Base-by-base conservation (phyloP, 2,888 invertebrate species). In the Bedellia somnulentella region DNA sequence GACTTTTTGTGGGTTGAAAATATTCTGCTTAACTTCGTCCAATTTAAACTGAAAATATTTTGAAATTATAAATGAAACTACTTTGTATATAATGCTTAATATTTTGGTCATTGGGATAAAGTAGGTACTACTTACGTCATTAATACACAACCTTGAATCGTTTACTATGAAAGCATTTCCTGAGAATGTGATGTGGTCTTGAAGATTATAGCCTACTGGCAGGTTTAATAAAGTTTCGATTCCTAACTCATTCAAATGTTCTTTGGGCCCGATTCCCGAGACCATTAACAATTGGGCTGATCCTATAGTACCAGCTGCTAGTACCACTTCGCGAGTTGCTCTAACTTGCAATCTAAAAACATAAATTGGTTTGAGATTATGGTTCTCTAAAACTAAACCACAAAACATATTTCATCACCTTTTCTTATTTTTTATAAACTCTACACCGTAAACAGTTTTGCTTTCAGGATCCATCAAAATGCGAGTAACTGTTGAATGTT, bases 271-370 rank as follows among this genome's bases (percentile, higher is more conserved):
- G 15, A 93, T 68, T 8, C 93, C 93, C 0, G 92, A 92, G 9
- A 93, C 55, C 89, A 93, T 87, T 26, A 94, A 57, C 3, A 94
- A 56, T 50, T 93, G 93, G 0, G 94, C 91, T 2, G 90, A 88
- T 40, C 89, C 90, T 15, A 94, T 83, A 0, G 87, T 68, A 3
- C 94, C 93, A 1, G 90, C 90, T 5, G 87, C 82, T 15, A 93
- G 57, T 30, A 93, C 80, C 1, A 93, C 80, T 60, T 90, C 93
- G 39, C 85, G 88, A 9, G 70, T 78, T 2, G 87, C 89, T 3
- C 57, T 49, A 3, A 70, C 62, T 35, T 47, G 50, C 23, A 46
- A 44, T 30, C 75, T 75, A 46, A 22, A 43, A n/a, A n/a, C n/a
- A n/a, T n/a, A n/a, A n/a, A 29, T 3, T 22, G 8, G 8, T 18